phyloP scores from a whole-genome alignment of 2,797 vertebrate species.

The Parambassis ranga region DNA sequence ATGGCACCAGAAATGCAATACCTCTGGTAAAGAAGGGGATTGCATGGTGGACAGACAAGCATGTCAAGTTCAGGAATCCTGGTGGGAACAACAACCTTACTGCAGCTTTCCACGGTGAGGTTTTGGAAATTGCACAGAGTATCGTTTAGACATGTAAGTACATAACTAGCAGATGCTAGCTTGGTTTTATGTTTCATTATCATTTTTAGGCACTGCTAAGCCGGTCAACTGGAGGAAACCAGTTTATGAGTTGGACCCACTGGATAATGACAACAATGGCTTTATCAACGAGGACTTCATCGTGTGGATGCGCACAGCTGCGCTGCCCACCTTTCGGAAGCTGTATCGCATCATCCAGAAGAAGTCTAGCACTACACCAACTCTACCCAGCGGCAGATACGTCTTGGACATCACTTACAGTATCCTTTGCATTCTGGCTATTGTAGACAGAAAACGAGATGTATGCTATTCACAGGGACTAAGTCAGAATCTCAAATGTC shows the following conservation, averaged over 20 bases:
- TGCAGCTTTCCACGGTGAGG: slow-evolving; percentile 86
- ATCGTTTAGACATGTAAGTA: not conserved
- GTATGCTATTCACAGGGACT: too few species aligned
- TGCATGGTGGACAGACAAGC: slow-evolving; percentile 99
- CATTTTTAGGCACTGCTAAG: slow-evolving; percentile 84
- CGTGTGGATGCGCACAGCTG: slow-evolving; percentile 99
- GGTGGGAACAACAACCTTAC: slow-evolving; percentile 82
- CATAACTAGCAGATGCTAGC: not conserved
- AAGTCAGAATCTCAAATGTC: too few species aligned
- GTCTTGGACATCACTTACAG: slow-evolving; percentile 89
- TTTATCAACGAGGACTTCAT: slow-evolving; percentile 99
- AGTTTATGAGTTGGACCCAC: slow-evolving; percentile 85
- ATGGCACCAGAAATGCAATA: slow-evolving; percentile 74
- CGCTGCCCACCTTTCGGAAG: slow-evolving; percentile 95
- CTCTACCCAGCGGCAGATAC: slow-evolving; percentile 90
- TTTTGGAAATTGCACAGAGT: not conserved
- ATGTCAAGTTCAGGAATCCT: slow-evolving; percentile 97
- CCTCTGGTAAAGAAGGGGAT: slow-evolving; percentile 90
- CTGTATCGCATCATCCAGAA: slow-evolving; percentile 95
- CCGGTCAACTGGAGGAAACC: slow-evolving; percentile 92
- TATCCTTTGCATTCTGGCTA: slow-evolving; percentile 87
- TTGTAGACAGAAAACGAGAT: too few species aligned
- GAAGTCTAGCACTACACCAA: slow-evolving; percentile 80
- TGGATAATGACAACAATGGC: slow-evolving; percentile 88
- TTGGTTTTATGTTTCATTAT: not conserved